Evolutionary conservation across 1,140 invertebrate species (phyloP), one percentile per base, ranked within the genome.

Genomic region (Zaprionus tsacasi): DNA sequence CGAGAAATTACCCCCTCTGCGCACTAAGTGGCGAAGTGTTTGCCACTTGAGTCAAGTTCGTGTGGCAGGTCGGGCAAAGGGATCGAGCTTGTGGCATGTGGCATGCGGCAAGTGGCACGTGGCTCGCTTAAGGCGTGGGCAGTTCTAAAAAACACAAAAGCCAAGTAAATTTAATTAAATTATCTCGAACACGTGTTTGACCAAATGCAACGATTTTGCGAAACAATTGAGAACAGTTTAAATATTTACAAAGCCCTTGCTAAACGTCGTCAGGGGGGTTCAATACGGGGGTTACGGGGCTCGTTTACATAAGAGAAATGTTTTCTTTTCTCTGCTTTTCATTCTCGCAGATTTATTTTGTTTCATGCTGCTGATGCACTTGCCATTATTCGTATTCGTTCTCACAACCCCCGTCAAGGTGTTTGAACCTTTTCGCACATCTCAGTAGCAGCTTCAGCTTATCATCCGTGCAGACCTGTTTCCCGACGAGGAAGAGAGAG

Each of bases 161-260:
- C 72, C 77, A 91, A 91, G 89, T 91, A 91, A 91, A 91, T 86
- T 91, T 91, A 91, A 91, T 91, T 91, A 81, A 91, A 91, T 91
- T 91, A 91, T 91, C 83, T 72, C 70, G 60, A 91, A 79, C 89
- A 91, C 89, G 89, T 91, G 89, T 89, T 91, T 89, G 82, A 83
- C 89, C 89, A 91, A 88, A 87, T 91, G 89, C 89, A 89, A 91
- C 77, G 85, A 91, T 91, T 91, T 91, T 74, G 56, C 55, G 54
- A 89, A 89, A 90, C 85, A 90, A 91, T 91, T 59, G 89, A 74
- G 76, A 73, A 67, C 81, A 90, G 89, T 80, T 87, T 78, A 78
- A 91, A 91, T 90, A 82, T 91, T 91, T 88, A 79, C 79, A 71
- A 73, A 88, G 55, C 75, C 63, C 57, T 81, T 55, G 65, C 83